Evolutionary conservation across 2,113 vertebrate species (phyloP), one percentile per base, ranked within the genome.

Genomic region (Scortum barcoo): DNA sequence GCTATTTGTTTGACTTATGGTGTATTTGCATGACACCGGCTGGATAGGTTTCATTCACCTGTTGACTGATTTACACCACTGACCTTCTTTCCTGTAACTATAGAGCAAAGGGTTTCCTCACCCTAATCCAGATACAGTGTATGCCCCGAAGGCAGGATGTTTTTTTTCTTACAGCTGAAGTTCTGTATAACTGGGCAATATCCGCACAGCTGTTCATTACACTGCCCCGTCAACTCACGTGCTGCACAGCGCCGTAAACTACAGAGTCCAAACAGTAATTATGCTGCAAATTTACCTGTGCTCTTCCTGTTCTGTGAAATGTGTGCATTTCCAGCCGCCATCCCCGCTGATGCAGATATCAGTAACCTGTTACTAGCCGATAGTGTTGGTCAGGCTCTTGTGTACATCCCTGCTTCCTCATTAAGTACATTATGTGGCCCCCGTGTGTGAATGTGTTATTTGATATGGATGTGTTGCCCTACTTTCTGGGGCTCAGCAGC

Each of bases 401-500:
- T 83, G 11, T 72, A 73, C 73, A 36, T 33, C 17, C 8, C 38
- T 38, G 38, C 57, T 30, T 66, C 65, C 70, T 78, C 50, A 20
- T 81, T 72, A 58, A 80, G 63, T 40, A 48, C 65, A 81, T 14
- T n/a, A 16, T 72, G 36, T 70, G 58, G 44, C 63, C 63, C 14
- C 30, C 10, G 56, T 30, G 22, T 36, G n/a, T 57, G 66, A 53
- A 26, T 46, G 33, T 81, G 73, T 66, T 78, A 58, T 72, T 76
- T 73, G 72, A 81, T 70, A 44, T 42, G 40, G 22, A 69, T 50
- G 56, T 40, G 20, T 60, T 81, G 73, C 38, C 85, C 78, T 83
- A 80, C 81, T 88, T 86, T 69, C 44, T 44, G 50, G 78, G 68
- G 56, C 72, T 72, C 56, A 33, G 75, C 68, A 70, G 58, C 78